These are phyloP conservation scores for Oikopleura dioica DNA, from an alignment of 23 tunicate genomes.

Conservation along the genomic window DNA sequence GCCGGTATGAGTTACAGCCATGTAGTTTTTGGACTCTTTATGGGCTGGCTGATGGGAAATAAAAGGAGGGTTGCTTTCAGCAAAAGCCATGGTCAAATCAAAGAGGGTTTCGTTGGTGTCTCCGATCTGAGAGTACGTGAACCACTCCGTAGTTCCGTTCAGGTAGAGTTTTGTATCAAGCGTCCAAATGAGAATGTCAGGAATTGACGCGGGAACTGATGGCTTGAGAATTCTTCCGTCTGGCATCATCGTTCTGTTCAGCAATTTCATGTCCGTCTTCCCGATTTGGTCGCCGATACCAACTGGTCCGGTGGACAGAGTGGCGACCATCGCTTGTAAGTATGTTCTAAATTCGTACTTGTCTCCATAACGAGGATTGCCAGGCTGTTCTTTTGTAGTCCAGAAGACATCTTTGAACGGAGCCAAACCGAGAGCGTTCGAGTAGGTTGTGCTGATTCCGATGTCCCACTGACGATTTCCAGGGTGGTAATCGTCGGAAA, in stretches of 20 bases:
- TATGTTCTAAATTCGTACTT: constrained; percentile 29
- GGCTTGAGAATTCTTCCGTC: not conserved
- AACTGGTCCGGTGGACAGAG: constrained; percentile 65
- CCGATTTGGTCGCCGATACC: constrained; percentile 57
- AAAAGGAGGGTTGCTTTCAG: not conserved
- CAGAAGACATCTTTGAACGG: constrained; percentile 83
- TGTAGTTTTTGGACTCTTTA: no score
- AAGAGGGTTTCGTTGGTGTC: not conserved
- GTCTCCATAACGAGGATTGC: constrained; percentile 27
- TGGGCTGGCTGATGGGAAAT: no score
- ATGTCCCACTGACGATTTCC: constrained; percentile 72
- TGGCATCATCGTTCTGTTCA: not conserved
- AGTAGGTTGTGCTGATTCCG: constrained; percentile 59
- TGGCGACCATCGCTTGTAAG: constrained; percentile 47
- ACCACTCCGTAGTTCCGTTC: not conserved
- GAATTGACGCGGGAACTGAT: not conserved
- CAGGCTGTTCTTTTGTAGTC: constrained; percentile 34
- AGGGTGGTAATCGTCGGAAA: constrained; percentile 65
- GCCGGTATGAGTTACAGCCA: no score
- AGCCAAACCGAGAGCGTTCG: constrained; percentile 54
- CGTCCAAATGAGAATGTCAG: not conserved
- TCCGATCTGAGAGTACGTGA: no score
- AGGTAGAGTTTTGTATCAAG: not conserved
- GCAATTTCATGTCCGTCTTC: not conserved
- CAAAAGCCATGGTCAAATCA: not conserved